Evolutionary conservation across 1,140 invertebrate species (phyloP), one percentile per base, ranked within the genome.

Genomic region (Neuroterus valhalla): DNA sequence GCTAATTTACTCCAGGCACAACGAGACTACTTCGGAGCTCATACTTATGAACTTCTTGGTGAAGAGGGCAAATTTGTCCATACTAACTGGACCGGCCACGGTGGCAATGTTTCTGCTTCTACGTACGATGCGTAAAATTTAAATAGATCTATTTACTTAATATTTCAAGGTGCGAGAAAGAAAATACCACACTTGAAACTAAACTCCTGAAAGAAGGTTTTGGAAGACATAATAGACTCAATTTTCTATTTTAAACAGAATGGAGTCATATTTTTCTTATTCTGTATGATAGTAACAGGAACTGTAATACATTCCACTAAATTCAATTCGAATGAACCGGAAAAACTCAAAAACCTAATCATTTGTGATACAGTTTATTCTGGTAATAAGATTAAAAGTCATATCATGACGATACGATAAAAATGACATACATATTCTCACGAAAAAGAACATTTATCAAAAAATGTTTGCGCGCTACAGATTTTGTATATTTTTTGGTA

Each of bases 1-100:
- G 97, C 98, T 11, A 99, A 99, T 90, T 90, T 99, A 23, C 92
- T 99, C 72, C 92, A 98, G 93, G 99, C 98, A 0, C 98, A 99
- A 89, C 91, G 99, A 50, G 98, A 99, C 89, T 99, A 98, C 86
- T 99, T 99, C 88, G 99, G 99, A 0, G 98, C 99, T 0, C 99
- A 99, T 88, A 99, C 98, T 0, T 99, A 99, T 83, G 98, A 99
- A 88, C 88, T 99, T 52, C 86, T 98, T 3, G 91, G 91, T 10
- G 90, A 95, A 71, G 98, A 98, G 62, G 98, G 98, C 23, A 94
- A 93, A 77, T 99, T 96, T 89, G 92, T 98, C 1, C 98, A 99
- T 86, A 99, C 98, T 52, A 99, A 99, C 88, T 99, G 98, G 98
- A 99, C 98, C 11, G 98, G 98, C 15, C 95, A 96, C 80, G 98